A percentile compares a stretch with the other conserved stretches of the same genome.
Conservation (phyloP, 2,888 invertebrate genomes). For the Lasioglossum figueresi region DNA sequence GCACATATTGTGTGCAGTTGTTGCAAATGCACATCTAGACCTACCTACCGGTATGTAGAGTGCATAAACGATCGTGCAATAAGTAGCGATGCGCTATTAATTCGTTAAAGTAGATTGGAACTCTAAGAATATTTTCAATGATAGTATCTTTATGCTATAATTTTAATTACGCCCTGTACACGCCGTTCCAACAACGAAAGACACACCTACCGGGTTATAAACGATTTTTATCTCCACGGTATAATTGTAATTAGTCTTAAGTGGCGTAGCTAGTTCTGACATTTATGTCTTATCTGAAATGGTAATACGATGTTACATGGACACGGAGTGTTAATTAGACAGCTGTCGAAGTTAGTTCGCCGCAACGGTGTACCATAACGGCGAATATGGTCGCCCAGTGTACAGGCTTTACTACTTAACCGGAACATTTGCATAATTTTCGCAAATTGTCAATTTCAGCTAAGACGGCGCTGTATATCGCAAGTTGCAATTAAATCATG, state of each 20-base stretch:
- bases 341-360: neutral
- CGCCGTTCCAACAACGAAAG: neutral
- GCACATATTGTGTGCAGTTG: slow-evolving; percentile 3
- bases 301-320: neutral
- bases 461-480: neutral
- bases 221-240: slow-evolving; percentile 50
- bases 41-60: neutral
- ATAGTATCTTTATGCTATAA: neutral
- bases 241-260: slow-evolving; percentile 57
- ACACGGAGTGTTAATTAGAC: slow-evolving; percentile 21
- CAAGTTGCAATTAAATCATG: neutral
- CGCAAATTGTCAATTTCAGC: neutral
- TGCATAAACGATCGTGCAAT: no score
- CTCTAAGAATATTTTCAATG: neutral
- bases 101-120: neutral
- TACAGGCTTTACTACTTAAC: neutral
- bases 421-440: slow-evolving; percentile 10
- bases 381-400: neutral
- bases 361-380: neutral
- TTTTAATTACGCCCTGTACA: neutral
- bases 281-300: neutral
- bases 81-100: neutral
- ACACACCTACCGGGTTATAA: slow-evolving; percentile 39
- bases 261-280: neutral
- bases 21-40: slow-evolving; percentile 3